Base-by-base conservation (phyloP, 2,888 invertebrate genomes). In the Cerastis leucographa region DNA sequence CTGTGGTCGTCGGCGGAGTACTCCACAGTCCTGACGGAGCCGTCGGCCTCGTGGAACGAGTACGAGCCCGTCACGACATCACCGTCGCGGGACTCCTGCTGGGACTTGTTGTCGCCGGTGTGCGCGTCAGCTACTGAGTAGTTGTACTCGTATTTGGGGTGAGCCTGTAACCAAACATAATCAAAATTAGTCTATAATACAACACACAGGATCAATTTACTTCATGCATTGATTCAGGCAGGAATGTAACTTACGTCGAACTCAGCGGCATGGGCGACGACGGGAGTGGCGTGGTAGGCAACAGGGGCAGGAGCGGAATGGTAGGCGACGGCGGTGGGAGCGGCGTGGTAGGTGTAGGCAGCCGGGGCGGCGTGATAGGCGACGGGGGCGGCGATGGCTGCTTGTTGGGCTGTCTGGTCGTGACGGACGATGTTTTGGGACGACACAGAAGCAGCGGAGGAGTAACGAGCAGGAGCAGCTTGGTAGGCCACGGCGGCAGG, bases 101-200 rank as follows among this genome's bases (percentile, higher is more conserved):
- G 97, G 80, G 95, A 94, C 93, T 97, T 97, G 92, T 96, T 94
- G 94, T 97, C 97, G 67, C 97, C 97, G 90, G 97, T 97, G 92
- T 97, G 97, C 35, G 95, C 93, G 90, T 97, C 97, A 83, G 96
- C 94, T 2, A 97, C 97, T 44, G 97, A 97, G 94, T 97, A 97
- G 76, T 93, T 94, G 94, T 94, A 97, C 88, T 97, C 95, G 92
- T 96, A 96, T 88, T 94, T 94, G 83, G 96, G 96, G 91, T 96
- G 91, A 3, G 96, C 92, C 95, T 96, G 87, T 7, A 68, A 84
- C 17, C 69, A 67, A 29, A 22, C 61, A 54, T 17, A 0, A 7
- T 0, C 2, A n/a, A 89, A n/a, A 49, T 49, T 0, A 46, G 4
- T 29, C 17, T 7, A 0, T 44, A 4, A 11, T 5, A 25, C 6